Evolutionary conservation across 2,113 vertebrate species (phyloP), one percentile per base, ranked within the genome.

Genomic region (Hystrix cristata): DNA sequence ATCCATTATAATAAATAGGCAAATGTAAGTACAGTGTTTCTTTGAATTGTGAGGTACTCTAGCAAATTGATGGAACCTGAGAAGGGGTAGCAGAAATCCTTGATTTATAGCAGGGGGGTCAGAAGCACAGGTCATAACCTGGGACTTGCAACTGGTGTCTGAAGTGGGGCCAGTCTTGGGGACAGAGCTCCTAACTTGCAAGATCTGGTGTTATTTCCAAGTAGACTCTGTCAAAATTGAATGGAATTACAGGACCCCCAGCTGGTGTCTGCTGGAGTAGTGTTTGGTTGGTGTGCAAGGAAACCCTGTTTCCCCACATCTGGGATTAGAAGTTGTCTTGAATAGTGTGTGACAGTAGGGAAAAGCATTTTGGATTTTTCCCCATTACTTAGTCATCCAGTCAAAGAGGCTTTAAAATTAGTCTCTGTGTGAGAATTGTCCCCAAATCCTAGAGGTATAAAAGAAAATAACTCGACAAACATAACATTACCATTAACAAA

Each of bases 331-430:
- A 43, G 5, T 65, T 46, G 64, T 11, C 31, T 14, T 65, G 84
- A 51, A 62, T 48, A 31, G n/a, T 14, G 5, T 34, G 38, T 59
- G n/a, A 15, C 6, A 79, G 51, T n/a, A 91, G 72, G 43, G 25
- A 80, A 79, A 69, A 95, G 34, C 72, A 78, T 21, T 60, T 51
- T 48, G 43, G 38, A 57, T 55, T 76, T 87, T 65, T 48, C 38
- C 67, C 48, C 19, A 6, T 88, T 23, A 92, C 65, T 57, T 31
- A 38, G 67, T 76, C n/a, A 88, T 85, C 48, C 43, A 74, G 64
- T 92, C 29, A 55, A 65, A 72, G 65, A 76, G 19, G 71, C 29
- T 80, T 87, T 90, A 86, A 92, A 59, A 84, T 92, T 78, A n/a
- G 27, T 71, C 46, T 25, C 67, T 62, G n/a, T 71, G 86, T 7